Evolutionary conservation across 2,888 invertebrate species (phyloP).

Genomic region (Athalia circularis): DNA sequence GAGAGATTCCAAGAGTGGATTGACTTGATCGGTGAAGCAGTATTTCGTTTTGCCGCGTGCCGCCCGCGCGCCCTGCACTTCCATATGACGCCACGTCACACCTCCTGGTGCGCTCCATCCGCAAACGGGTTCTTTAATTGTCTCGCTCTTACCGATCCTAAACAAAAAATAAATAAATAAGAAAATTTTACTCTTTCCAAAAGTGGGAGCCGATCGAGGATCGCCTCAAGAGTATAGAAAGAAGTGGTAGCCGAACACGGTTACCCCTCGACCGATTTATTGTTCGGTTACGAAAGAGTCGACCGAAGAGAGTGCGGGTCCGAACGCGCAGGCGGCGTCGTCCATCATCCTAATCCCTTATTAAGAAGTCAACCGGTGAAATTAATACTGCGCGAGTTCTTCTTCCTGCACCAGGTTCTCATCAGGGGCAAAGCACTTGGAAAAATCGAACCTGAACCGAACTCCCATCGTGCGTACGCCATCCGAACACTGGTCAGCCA

Average conservation of each 20-base stretch:
- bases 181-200: no score
- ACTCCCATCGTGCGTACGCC: background rate
- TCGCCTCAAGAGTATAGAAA: background rate
- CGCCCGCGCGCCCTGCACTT: conserved; percentile 22
- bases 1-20: conserved; percentile 24
- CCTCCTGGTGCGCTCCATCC: conserved; percentile 12
- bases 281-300: conserved; percentile 39
- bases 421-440: conserved; percentile 20
- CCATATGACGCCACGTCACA: conserved; percentile 23
- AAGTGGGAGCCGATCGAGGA: no score
- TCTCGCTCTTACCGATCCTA: background rate
- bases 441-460: conserved; percentile 42
- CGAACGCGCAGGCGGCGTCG: conserved; percentile 25
- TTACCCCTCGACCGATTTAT: conserved; percentile 31
- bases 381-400: conserved; percentile 43
- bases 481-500: no score
- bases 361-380: conserved; percentile 46
- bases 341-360: conserved; percentile 46
- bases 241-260: conserved; percentile 8
- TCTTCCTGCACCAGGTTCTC: conserved; percentile 40
- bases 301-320: conserved; percentile 1
- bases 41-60: conserved; percentile 34
- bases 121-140: conserved; percentile 40
- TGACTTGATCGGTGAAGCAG: background rate
- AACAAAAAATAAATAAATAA: no score